phyloP scores from a whole-genome alignment of 1,140 invertebrate species.

The Daktulosphaira vitifoliae region DNA sequence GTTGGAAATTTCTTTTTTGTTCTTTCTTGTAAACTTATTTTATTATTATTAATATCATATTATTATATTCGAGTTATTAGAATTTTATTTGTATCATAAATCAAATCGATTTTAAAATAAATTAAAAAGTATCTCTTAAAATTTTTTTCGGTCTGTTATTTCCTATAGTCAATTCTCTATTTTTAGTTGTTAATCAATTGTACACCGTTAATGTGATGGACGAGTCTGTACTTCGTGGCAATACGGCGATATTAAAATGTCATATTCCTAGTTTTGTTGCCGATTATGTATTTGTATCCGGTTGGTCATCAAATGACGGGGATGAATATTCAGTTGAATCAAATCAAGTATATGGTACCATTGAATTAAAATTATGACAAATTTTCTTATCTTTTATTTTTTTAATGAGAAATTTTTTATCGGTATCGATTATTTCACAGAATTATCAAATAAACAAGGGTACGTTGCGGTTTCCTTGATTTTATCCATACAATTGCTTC shows the following conservation, averaged over 20 bases:
- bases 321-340: slow-evolving; percentile 54
- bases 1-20: too few species aligned
- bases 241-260: slow-evolving; percentile 82
- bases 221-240: slow-evolving; percentile 79
- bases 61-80: too few species aligned
- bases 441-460: slow-evolving; percentile 5
- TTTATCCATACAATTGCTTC: background rate
- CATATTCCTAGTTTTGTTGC: slow-evolving; percentile 86
- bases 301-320: slow-evolving; percentile 71
- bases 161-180: slow-evolving; percentile 2
- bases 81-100: too few species aligned
- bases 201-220: slow-evolving; percentile 85
- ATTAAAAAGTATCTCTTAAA: too few species aligned
- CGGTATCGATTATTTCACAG: background rate
- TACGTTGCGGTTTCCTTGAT: slow-evolving; percentile 28
- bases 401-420: background rate
- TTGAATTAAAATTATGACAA: background rate
- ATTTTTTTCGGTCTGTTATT: too few species aligned
- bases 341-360: slow-evolving; percentile 57
- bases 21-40: too few species aligned
- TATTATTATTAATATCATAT: too few species aligned
- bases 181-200: slow-evolving; percentile 74
- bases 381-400: too few species aligned
- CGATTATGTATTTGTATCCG: slow-evolving; percentile 73
- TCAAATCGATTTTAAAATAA: too few species aligned